phyloP scores from a whole-genome alignment of 2,888 invertebrate species.

The Diachrysia chrysitis region DNA sequence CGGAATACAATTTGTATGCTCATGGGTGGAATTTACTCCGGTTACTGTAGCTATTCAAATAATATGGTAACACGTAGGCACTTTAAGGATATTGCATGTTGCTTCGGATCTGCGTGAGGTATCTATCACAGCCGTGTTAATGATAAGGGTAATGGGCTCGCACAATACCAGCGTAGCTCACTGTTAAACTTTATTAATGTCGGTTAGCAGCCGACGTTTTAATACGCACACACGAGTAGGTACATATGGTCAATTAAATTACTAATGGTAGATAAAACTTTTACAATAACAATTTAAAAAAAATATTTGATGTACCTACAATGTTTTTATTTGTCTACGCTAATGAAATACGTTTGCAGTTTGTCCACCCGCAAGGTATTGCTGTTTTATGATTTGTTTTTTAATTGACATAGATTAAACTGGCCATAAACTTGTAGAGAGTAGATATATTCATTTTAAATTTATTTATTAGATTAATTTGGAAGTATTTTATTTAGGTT shows the following conservation, averaged over 20 bases:
- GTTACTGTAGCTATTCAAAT: slow-evolving; percentile 51
- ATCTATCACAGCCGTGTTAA: slow-evolving; percentile 30
- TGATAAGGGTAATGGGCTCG: slow-evolving; percentile 13
- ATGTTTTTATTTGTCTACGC: background rate
- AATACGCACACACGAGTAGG: background rate
- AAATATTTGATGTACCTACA: background rate
- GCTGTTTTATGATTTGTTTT: slow-evolving; percentile 4
- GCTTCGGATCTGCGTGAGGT: slow-evolving; percentile 22
- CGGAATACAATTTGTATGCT: slow-evolving; percentile 61
- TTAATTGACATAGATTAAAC: background rate
- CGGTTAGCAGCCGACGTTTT: background rate
- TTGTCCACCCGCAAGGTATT: background rate
- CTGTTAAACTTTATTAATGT: background rate
- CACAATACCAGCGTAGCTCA: background rate
- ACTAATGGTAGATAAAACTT: background rate
- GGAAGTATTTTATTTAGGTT: too few species aligned
- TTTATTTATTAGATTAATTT: background rate
- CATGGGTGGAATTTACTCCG: slow-evolving; percentile 60
- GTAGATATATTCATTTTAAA: background rate
- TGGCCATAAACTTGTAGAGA: background rate
- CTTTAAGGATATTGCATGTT: slow-evolving; percentile 35
- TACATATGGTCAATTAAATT: background rate
- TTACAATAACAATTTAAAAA: background rate
- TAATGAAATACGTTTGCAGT: background rate
- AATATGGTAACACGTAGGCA: slow-evolving; percentile 52